Base-by-base conservation (phyloP, 1,140 invertebrate genomes). In the Acromyrmex heyeri region DNA sequence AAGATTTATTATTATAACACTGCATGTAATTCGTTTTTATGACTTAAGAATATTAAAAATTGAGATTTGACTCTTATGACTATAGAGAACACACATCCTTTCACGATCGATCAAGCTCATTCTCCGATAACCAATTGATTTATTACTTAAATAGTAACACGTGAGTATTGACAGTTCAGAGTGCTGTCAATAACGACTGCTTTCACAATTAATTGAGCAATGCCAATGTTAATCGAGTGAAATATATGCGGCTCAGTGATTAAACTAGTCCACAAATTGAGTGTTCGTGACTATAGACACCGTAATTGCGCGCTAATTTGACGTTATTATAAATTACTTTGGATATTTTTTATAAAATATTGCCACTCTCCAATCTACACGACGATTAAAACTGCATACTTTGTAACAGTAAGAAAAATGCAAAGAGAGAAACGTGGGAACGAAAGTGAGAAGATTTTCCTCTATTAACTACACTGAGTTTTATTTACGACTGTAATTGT, bases 181-280 rank as follows among this genome's bases (percentile, higher is more conserved):
- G 53, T 73, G 79, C 79, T 83, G 79, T 83, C 79, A 83, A 75
- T 83, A 83, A 55, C 69, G 79, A 73, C 69, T 83, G 79, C 69
- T 83, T 70, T 83, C 69, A 83, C 69, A 75, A 83, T 83, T 83
- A 83, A 83, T 83, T 83, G 79, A 83, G 69, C 79, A 83, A 75
- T 83, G 57, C 18, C 79, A 83, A 61, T 83, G 79, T 83, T 83
- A 83, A 83, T 83, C 79, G 69, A 83, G 79, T 50, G 79, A 83
- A 83, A 75, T 75, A 83, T 83, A 16, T 34, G 44, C 79, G 55
- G 79, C 57, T 83, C 79, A 83, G 14, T 83, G 79, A 83, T 83
- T 75, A 62, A 75, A 57, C 38, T 75, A 48, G 38, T 82, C 79
- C 55, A 38, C 69, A 82, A 73, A 82, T 82, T 73, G 79, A 73